Evolutionary conservation across 2,888 invertebrate species (phyloP), one percentile per base, ranked within the genome.

Genomic region (Geophilus truncorum): DNA sequence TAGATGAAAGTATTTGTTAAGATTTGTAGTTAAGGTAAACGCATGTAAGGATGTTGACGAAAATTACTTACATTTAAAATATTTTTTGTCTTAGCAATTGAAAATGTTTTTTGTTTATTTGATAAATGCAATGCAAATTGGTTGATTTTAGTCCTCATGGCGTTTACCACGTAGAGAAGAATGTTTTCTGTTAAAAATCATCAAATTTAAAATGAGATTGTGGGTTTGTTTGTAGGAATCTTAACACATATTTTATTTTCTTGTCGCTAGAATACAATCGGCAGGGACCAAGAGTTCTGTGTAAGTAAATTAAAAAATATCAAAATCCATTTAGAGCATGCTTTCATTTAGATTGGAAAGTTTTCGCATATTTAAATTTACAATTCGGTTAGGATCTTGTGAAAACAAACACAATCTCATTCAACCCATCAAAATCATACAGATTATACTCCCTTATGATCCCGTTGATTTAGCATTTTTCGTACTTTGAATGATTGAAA

Each of bases 221-320:
- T 77, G 77, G 77, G 77, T 21, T 79, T 79, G 79, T 79, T 34
- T 28, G 79, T 40, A 79, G 51, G 45, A 45, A 25, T 77, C 23
- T 34, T 25, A 79, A 45, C 45, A 32, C 18, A 18, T 75, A 45
- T 81, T 80, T 81, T 75, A 76, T 81, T 81, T 81, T 81, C 81
- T 80, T 79, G 32, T 81, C 77, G 81, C 79, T 81, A 82, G 82
- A 80, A 78, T 75, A 32, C 82, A 80, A 76, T 82, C 81, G 30
- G 82, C 82, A 75, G 82, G 81, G 82, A 77, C 82, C 62, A 82
- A 81, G 81, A 81, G 82, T 81, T 81, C 81, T 32, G 79, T 81
- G 82, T 81, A 81, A 78, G 81, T 81, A 81, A 76, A 79, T 77
- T 57, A 80, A 80, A 80, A 32, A 62, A 79, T 51, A 51, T 51